Evolutionary conservation across 2,797 vertebrate genomes (phyloP), one percentile per base, ranked within the genome.

Genomic region (Pseudopleuronectes americanus): DNA sequence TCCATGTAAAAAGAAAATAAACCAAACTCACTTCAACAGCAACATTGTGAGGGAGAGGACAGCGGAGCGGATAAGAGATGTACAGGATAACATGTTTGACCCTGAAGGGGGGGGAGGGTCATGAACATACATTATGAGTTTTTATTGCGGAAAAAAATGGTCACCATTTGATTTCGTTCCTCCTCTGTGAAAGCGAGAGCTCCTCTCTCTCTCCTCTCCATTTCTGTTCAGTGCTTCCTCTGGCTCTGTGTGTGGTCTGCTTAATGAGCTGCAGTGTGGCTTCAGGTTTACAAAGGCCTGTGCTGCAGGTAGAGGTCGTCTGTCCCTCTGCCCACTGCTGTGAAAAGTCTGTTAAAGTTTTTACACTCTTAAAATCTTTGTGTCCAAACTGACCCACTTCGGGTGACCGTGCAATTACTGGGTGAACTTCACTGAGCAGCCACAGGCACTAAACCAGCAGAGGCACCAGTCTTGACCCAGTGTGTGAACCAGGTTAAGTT

Each of bases 1-100:
- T 89, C 78, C 80, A 85, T 85, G 89, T 91, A 86, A 87, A 86
- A 87, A 90, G 84, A 85, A 91, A 90, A 88, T 85, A 88, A 91
- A 85, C 85, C 71, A 90, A 90, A 91, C 77, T 72, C 69, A 85
- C 81, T 91, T 89, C 74, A 87, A 83, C 76, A 87, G 79, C 80
- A 85, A 84, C 72, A 72, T 19, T 78, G 69, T 65, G 73, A 77
- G 77, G 76, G 60, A 64, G 38, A 74, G 57, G 64, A 33, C 74
- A 21, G 26, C 5, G 1, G 12, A 0, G 36, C 1, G 68, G 71
- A 80, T 68, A 69, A 58, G 75, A 67, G 75, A 79, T 68, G 80
- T 59, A 62, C 62, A 71, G 77, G 68, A 85, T 74, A 85, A 57
- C 77, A 83, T 19, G 36, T 71, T 68, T 70, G 74, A 89, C 78